phyloP scores from a whole-genome alignment of 2,888 invertebrate genomes.

The Agriopis leucophaearia region DNA sequence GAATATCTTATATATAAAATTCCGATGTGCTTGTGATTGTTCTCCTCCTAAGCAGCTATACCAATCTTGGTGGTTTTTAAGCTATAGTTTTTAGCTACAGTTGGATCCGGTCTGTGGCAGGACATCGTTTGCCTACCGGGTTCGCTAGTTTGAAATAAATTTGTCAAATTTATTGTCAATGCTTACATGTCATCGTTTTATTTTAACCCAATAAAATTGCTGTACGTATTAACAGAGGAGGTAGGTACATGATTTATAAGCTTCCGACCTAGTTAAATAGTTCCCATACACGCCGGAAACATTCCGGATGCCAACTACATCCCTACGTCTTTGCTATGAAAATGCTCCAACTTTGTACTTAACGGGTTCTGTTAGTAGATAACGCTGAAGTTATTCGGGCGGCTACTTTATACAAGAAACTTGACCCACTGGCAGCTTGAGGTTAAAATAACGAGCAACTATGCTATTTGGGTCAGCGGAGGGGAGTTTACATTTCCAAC shows the following conservation, averaged over 20 bases:
- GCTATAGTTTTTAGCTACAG: too few species aligned
- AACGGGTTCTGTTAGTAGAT: conserved; percentile 20
- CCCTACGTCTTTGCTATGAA: conserved; percentile 24
- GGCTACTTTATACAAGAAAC: conserved; percentile 29
- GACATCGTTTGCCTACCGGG: too few species aligned
- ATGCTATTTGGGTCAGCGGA: conserved; percentile 16
- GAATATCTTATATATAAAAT: too few species aligned
- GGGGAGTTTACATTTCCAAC: conserved; percentile 46
- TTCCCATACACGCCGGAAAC: conserved; percentile 1
- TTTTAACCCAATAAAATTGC: not conserved
- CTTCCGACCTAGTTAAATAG: not conserved
- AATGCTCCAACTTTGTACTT: conserved; percentile 34
- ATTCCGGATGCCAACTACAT: not conserved
- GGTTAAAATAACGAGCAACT: conserved; percentile 25
- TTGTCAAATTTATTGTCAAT: too few species aligned
- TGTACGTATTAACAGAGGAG: not conserved
- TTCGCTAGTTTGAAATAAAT: too few species aligned
- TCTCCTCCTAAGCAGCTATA: too few species aligned
- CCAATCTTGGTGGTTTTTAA: too few species aligned
- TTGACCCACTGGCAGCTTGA: conserved; percentile 20
- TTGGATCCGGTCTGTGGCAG: too few species aligned
- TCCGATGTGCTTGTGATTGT: too few species aligned
- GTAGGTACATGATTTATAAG: not conserved
- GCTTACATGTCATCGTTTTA: too few species aligned
- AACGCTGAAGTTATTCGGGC: conserved; percentile 26